Percentiles rank a stretch among this genome's conserved stretches.
phyloP scores from a whole-genome alignment of 2,888 invertebrate species.

The Drosophila anomalipes region DNA sequence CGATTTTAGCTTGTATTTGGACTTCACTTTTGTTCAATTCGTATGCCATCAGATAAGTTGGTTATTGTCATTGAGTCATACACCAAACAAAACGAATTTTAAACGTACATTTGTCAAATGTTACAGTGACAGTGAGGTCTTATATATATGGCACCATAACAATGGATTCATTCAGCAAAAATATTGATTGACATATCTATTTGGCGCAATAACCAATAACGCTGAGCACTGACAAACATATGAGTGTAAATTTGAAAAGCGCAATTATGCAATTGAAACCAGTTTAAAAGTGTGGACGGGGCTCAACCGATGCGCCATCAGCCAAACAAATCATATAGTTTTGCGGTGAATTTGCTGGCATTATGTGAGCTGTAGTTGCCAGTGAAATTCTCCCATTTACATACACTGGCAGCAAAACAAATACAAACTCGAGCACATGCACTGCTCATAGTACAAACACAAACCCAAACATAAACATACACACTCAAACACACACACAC shows the following conservation, averaged over 20 bases:
- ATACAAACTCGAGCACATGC: conserved; percentile 11
- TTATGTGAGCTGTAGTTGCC: conserved; percentile 30
- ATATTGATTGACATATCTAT: conserved; percentile 74
- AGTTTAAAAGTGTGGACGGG: conserved; percentile 3
- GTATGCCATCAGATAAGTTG: conserved; percentile 32
- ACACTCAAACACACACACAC: not conserved
- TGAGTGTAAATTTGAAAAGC: conserved; percentile 58
- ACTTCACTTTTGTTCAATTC: conserved; percentile 9
- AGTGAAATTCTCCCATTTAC: conserved; percentile 39
- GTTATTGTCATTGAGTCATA: conserved; percentile 4
- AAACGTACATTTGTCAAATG: conserved; percentile 46
- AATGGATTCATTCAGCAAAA: conserved; percentile 60
- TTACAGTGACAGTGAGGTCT: conserved; percentile 26
- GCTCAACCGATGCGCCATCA: conserved; percentile 29
- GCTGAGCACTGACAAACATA: conserved; percentile 30
- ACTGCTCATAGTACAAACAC: conserved; percentile 10
- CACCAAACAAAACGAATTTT: not conserved
- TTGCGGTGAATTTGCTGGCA: conserved; percentile 44
- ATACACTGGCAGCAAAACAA: conserved; percentile 28
- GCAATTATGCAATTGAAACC: conserved; percentile 37
- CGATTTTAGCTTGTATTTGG: not conserved
- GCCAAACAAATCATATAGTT: conserved; percentile 41
- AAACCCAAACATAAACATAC: conserved; percentile 4
- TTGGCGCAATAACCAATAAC: conserved; percentile 29
- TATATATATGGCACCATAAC: conserved; percentile 35